These are phyloP conservation scores for Tryphoninae sp. DNA, from an alignment of 2,888 invertebrate genomes.

Conservation along the genomic window DNA sequence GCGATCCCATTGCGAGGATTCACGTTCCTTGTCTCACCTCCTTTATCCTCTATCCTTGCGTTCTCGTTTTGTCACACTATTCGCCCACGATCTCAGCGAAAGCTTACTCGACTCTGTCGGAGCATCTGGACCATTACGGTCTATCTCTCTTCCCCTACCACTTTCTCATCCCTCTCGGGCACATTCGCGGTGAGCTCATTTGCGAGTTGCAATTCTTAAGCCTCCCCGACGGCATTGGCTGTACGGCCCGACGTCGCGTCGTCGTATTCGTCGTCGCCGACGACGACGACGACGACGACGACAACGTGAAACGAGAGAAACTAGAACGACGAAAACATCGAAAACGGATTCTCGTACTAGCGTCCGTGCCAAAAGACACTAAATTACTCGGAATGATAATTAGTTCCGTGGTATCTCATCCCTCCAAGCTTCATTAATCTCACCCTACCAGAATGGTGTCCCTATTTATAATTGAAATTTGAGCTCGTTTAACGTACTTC, in stretches of 20 bases:
- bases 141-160: background rate
- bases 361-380: conserved; percentile 40
- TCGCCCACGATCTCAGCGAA: conserved; percentile 26
- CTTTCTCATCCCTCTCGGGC: conserved; percentile 38
- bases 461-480: conserved; percentile 51
- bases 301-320: background rate
- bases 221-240: conserved; percentile 35
- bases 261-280: conserved; percentile 5
- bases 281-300: conserved; percentile 31
- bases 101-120: conserved; percentile 39
- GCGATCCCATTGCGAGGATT: conserved; percentile 53
- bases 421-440: conserved; percentile 54
- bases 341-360: conserved; percentile 26
- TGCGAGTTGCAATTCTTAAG: conserved; percentile 57
- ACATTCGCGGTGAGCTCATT: conserved; percentile 61
- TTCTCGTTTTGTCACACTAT: conserved; percentile 43
- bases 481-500: conserved; percentile 33
- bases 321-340: conserved; percentile 57
- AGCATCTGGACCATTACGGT: conserved; percentile 57
- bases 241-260: background rate
- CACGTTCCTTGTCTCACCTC: conserved; percentile 23
- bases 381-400: conserved; percentile 60
- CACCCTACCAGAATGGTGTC: conserved; percentile 40
- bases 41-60: background rate
- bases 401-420: conserved; percentile 57